phyloP scores from a whole-genome alignment of 2,888 invertebrate genomes.

The Chaetogeoica ovagalla region DNA sequence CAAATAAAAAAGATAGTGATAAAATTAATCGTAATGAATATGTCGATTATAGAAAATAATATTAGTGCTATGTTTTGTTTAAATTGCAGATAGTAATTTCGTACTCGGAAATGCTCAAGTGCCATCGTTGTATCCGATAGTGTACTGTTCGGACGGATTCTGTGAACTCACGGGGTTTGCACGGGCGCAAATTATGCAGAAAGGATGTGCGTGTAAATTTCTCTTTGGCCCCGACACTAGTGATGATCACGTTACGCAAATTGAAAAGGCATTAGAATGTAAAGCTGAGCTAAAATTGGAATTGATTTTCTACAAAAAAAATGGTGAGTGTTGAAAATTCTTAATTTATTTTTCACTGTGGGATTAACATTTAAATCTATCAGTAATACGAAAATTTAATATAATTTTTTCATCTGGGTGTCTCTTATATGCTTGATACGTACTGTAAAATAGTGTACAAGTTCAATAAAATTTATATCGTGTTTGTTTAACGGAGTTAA shows the following conservation, averaged over 20 bases:
- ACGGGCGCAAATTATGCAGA: constrained; percentile 95
- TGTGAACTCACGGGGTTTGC: constrained; percentile 93
- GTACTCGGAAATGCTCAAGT: constrained; percentile 95
- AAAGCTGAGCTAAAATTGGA: constrained; percentile 92
- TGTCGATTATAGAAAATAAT: not conserved
- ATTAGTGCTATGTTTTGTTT: constrained; percentile 10
- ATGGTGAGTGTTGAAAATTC: constrained; percentile 68
- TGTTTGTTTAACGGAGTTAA: no score
- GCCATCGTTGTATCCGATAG: constrained; percentile 83
- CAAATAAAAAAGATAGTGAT: no score
- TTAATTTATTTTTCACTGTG: not conserved
- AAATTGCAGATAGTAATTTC: constrained; percentile 86
- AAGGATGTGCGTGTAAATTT: constrained; percentile 93
- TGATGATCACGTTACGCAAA: constrained; percentile 84
- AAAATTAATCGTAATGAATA: no score
- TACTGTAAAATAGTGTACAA: no score
- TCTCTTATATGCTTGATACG: no score
- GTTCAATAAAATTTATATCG: no score
- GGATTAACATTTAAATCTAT: not conserved
- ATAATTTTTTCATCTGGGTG: no score
- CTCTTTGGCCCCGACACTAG: constrained; percentile 88
- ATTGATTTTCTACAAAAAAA: constrained; percentile 92
- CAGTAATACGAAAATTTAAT: no score
- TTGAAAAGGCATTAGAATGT: constrained; percentile 84
- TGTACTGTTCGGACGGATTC: constrained; percentile 95